phyloP scores from a whole-genome alignment of 1,140 invertebrate genomes.

The Dendrolimus punctatus region DNA sequence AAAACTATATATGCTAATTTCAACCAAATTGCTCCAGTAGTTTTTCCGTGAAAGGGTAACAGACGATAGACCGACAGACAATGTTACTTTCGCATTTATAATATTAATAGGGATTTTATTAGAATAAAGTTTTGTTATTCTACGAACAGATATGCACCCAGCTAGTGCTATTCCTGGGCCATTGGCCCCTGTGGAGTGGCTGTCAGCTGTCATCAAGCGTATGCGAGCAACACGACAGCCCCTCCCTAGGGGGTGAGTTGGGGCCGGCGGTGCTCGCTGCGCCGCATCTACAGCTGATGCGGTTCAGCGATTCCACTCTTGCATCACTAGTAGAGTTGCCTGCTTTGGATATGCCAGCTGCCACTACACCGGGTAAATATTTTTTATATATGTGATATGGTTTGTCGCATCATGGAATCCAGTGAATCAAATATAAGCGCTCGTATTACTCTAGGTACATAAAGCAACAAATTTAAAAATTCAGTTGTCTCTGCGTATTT shows the following conservation, averaged over 20 bases:
- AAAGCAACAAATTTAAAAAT: no score
- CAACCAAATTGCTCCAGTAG: no score
- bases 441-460: no score
- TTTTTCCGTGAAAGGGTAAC: no score
- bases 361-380: conserved; percentile 78
- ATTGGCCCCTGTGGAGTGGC: conserved; percentile 83
- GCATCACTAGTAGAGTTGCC: conserved; percentile 94
- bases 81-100: no score
- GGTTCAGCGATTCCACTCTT: conserved; percentile 87
- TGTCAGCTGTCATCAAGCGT: conserved; percentile 85
- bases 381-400: not conserved
- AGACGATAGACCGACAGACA: no score
- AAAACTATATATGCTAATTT: no score
- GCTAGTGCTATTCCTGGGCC: conserved; percentile 92
- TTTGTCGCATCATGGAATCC: no score
- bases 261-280: conserved; percentile 86
- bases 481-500: no score
- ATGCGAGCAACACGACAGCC: conserved; percentile 91
- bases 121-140: not conserved
- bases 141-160: conserved; percentile 82
- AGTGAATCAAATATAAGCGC: no score
- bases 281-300: conserved; percentile 93
- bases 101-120: no score
- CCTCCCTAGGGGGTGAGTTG: conserved; percentile 81
- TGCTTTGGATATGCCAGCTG: conserved; percentile 86